Base-by-base conservation (phyloP, 2,888 invertebrate species). In the Drosophila algonquin region DNA sequence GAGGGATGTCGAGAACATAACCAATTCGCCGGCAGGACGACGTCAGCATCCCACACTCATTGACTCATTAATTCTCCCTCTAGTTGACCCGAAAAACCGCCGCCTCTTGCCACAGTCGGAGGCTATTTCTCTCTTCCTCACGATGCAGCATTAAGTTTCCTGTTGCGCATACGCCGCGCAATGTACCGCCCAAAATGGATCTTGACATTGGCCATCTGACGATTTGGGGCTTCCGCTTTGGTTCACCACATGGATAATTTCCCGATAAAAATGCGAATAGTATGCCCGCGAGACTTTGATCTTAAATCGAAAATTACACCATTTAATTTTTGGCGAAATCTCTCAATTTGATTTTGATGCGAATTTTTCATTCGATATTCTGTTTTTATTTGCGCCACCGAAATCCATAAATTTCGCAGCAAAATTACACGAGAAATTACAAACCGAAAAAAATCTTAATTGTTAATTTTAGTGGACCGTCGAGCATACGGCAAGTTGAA, bases 181-280 rank as follows among this genome's bases (percentile, higher is more conserved):
- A 21, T 53, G 83, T 52, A 30, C 2, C 32, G 46, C n/a, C 60
- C 44, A 35, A 76, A 67, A 70, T 62, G 77, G 64, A 56, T 50
- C 35, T 18, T 35, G 54, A 10, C 69, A 60, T 44, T 32, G 32
- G 50, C 40, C 40, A 40, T 14, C n/a, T 40, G 40, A 40, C 73
- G 30, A 54, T 68, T 77, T 64, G 27, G n/a, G 48, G 52, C 80
- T 82, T 87, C 86, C 82, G 80, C 10, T 21, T 53, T n/a, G 4
- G 27, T 46, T 74, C 74, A 77, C 72, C 64, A 56, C 63, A 73
- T 65, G 80, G 63, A 70, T 87, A 86, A 90, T 90, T 77, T 76
- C 67, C 63, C 75, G 87, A 75, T 88, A 68, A 73, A 75, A 85
- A 89, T 89, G 81, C 89, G 78, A 75, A 62, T 59, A 63, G 40